Base-by-base conservation (phyloP, 2,113 vertebrate genomes). In the Sinocyclocheilus anshuiensis region DNA sequence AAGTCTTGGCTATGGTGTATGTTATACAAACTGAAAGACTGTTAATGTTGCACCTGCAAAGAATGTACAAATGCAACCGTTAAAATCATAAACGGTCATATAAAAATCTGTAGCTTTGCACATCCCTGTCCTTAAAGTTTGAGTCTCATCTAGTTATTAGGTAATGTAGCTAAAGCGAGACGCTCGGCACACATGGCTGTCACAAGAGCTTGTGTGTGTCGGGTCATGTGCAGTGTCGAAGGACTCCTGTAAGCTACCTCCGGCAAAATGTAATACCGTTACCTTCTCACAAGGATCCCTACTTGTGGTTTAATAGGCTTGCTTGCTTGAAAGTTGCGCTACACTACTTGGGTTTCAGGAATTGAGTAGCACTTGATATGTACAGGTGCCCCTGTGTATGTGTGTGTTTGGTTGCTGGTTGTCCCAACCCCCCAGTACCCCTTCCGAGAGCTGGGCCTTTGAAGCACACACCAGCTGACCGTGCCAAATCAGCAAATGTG, bases 401-500 rank as follows among this genome's bases (percentile, higher is more conserved):
- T 50, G 36, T 69, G 39, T 83, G 65, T 55, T 24, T 10, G 39
- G 11, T 69, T 55, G 65, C 24, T 26, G 71, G 33, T 45, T 42
- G 6, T 36, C 69, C 67, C 69, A 71, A 29, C n/a, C 72, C 42
- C 20, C 22, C 72, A 6, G 36, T 71, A 53, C 53, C 0, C 50
- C 86, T 77, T 71, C 69, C 33, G 45, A 83, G 63, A 48, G 11
- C 87, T 5, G n/a, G 87, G 69, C 81, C 87, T 86, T 84, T 85
- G 79, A 89, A 69, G 88, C 6, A 50, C 87, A 33, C 84, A 89
- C 88, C 92, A 92, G 91, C 92, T 93, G 92, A 93, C 90, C 84
- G 72, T 91, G 91, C 88, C 86, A 36, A 92, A 92, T 92, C 90
- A 90, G 90, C 87, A 89, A 89, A 85, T 92, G 86, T 88, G 82